Base-by-base conservation (phyloP, 2,888 invertebrate species). In the Dichetophora obliterata region DNA sequence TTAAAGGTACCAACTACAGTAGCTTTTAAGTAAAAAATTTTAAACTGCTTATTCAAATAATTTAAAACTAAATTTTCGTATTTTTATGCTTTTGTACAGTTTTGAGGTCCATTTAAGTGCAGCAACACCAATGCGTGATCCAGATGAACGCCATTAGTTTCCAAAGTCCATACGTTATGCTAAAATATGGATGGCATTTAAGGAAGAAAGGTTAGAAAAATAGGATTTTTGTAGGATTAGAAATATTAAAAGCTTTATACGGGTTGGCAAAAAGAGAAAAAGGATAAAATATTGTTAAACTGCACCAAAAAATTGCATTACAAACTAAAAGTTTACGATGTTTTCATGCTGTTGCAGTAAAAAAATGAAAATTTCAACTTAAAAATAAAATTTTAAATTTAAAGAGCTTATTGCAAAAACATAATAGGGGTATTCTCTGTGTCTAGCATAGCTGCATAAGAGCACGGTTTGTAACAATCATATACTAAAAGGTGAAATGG, bases 161-260 rank as follows among this genome's bases (percentile, higher is more conserved):
- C 83, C 88, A 85, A 71, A 88, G 84, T 79, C 84, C 81, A 76
- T 85, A 76, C 79, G 81, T 83, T 77, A 84, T 75, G 83, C 89
- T 89, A 87, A 86, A 86, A 83, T 83, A 16, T 34, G n/a, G n/a
- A 31, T 31, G n/a, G 19, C 14, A 34, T 6, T 27, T 14, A 34
- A 48, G 66, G 19, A 66, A 66, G 57, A 59, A 31, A 71, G 59
- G 57, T 59, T 57, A 71, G 37, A 37, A 9, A 31, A 9, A 14
- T 24, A n/a, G 31, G 22, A 54, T 22, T 57, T 37, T 71, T 57
- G 27, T 68, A 27, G 50, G n/a, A 48, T 68, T 48, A 37, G 57
- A 71, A 31, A 37, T 19, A 37, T 57, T 4, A 27, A 59, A 59
- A 59, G 57, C 57, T 24, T 27, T 19, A 24, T 14, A 8, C 24